Conservation (phyloP, 2,888 invertebrate genomes). For the Noctua janthina region DNA sequence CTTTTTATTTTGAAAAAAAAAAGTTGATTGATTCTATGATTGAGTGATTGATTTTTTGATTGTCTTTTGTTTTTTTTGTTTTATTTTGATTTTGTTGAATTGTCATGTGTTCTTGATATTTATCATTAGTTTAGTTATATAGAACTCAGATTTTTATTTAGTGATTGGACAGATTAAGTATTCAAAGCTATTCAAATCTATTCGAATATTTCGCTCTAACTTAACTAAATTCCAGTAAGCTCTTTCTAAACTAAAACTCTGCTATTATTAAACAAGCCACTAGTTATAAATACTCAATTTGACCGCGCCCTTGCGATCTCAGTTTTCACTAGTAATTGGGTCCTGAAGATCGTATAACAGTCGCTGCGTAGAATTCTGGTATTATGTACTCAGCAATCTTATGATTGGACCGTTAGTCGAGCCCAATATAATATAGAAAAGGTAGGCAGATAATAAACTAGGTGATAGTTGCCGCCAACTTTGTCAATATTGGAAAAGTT, state of each 20-base stretch:
- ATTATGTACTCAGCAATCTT: not conserved
- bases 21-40: too few species aligned
- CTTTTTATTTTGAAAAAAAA: too few species aligned
- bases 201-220: not conserved
- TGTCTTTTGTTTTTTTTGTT: too few species aligned
- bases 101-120: too few species aligned
- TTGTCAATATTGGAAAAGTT: slow-evolving; percentile 5
- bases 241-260: not conserved
- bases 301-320: not conserved
- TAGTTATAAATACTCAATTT: not conserved
- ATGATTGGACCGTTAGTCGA: not conserved
- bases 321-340: slow-evolving; percentile 7
- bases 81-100: too few species aligned
- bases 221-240: not conserved
- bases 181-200: not conserved
- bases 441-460: not conserved
- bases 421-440: not conserved
- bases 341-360: slow-evolving; percentile 14
- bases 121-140: too few species aligned
- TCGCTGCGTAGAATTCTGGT: not conserved
- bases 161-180: not conserved
- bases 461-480: not conserved
- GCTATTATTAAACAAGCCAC: not conserved
- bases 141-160: too few species aligned
- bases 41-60: too few species aligned